Evolutionary conservation across 2,113 vertebrate genomes (phyloP).

Genomic region (Fregata magnificens): DNA sequence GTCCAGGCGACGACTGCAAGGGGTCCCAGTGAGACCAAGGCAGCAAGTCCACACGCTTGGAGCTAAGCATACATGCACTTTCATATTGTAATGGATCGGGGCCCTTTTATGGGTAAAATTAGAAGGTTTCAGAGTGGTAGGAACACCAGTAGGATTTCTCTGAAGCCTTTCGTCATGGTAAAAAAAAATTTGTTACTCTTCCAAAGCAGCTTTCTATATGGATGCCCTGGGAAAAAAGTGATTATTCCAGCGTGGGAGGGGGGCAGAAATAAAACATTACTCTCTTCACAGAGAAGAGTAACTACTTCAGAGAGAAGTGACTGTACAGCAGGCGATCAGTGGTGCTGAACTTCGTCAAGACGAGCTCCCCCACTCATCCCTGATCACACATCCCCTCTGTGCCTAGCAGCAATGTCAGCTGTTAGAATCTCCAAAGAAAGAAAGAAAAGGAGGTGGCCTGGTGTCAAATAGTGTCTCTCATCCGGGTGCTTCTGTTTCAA

Average conservation of each 20-base stretch:
- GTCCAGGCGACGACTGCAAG: background rate
- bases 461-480: too few species aligned
- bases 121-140: background rate
- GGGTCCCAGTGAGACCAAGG: background rate
- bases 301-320: background rate
- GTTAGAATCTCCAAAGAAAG: background rate
- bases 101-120: background rate
- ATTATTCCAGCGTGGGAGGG: background rate
- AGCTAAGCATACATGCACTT: background rate
- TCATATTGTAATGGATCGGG: accelerated
- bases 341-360: too few species aligned
- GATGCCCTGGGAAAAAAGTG: background rate
- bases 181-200: background rate
- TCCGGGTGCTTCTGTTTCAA: background rate
- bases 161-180: background rate
- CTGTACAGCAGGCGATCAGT: background rate
- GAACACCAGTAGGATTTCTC: background rate
- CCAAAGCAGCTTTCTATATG: background rate
- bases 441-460: background rate
- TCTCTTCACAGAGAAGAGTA: background rate
- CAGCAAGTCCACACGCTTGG: background rate
- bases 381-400: background rate
- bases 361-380: background rate
- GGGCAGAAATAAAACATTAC: background rate
- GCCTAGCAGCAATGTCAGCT: background rate